Conservation (phyloP, 2,113 vertebrate genomes). For the Gymnorhina tibicen region DNA sequence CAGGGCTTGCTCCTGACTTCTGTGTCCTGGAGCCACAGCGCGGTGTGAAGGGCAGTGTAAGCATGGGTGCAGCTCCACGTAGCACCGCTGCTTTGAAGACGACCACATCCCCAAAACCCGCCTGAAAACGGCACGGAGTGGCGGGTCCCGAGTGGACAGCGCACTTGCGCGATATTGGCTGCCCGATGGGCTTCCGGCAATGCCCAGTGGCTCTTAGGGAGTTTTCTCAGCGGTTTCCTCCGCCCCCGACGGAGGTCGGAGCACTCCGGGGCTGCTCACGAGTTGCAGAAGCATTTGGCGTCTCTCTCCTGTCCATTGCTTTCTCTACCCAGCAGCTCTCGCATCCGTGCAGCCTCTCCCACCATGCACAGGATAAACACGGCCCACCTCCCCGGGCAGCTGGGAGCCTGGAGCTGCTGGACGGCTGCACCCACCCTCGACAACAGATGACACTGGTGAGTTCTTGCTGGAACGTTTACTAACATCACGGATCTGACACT, state of each 20-base stretch:
- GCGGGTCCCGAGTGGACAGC: accelerated
- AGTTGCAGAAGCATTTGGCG: not conserved
- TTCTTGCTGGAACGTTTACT: not conserved
- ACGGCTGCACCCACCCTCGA: not conserved
- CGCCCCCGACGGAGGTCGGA: not conserved
- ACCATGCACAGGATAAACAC: accelerated
- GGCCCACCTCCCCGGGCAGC: accelerated
- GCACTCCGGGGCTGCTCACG: not conserved
- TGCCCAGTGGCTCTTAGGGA: accelerated
- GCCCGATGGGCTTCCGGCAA: accelerated
- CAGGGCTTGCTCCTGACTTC: not conserved
- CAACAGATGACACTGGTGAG: too few species aligned
- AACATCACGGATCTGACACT: not conserved
- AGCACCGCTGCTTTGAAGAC: not conserved
- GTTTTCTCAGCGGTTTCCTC: not conserved
- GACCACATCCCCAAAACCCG: accelerated
- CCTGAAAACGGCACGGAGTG: accelerated
- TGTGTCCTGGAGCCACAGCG: not conserved
- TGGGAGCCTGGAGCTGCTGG: not conserved
- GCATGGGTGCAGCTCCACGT: not conserved
- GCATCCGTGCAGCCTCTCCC: accelerated
- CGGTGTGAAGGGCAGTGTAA: accelerated
- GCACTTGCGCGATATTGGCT: accelerated
- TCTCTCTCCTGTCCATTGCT: not conserved
- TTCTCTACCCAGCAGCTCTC: not conserved